These are phyloP conservation scores for Latrodectus geometricus DNA, from an alignment of 1,140 invertebrate genomes.

Conservation along the genomic window DNA sequence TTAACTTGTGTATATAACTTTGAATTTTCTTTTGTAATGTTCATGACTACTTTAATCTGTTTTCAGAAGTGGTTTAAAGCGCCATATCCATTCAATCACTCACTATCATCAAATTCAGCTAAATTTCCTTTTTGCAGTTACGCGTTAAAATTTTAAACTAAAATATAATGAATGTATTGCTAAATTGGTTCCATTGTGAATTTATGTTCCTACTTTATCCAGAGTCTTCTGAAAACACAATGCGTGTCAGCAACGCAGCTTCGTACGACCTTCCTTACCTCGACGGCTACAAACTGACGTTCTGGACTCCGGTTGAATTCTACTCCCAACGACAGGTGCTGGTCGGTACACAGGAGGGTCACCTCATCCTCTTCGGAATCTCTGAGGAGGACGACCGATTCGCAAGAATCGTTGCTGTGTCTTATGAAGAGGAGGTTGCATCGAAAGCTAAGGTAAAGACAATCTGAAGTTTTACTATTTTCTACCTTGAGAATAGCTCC, in stretches of 20 bases:
- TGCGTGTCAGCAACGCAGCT: conserved; percentile 3
- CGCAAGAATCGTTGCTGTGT: neutral
- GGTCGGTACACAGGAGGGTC: conserved; percentile 11
- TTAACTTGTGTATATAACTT: no score
- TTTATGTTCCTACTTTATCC: neutral
- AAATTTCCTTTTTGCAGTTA: no score
- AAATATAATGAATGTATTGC: no score
- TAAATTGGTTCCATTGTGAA: no score
- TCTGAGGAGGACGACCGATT: conserved; percentile 1
- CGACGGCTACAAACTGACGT: conserved; percentile 25
- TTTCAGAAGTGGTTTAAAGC: no score
- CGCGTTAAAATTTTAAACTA: no score
- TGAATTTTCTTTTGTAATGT: no score
- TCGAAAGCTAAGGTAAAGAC: conserved; percentile 29
- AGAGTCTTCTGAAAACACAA: neutral
- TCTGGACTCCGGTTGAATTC: conserved; percentile 24
- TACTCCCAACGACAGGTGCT: conserved; percentile 8
- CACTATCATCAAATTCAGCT: no score
- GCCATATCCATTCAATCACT: no score
- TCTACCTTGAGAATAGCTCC: no score
- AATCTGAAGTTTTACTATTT: no score
- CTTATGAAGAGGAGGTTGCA: neutral
- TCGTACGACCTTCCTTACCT: conserved; percentile 27
- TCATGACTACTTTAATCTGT: no score
- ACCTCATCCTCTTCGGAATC: conserved; percentile 25